Conservation (phyloP, 2,113 vertebrate genomes). For the Leptobrachium leishanense region DNA sequence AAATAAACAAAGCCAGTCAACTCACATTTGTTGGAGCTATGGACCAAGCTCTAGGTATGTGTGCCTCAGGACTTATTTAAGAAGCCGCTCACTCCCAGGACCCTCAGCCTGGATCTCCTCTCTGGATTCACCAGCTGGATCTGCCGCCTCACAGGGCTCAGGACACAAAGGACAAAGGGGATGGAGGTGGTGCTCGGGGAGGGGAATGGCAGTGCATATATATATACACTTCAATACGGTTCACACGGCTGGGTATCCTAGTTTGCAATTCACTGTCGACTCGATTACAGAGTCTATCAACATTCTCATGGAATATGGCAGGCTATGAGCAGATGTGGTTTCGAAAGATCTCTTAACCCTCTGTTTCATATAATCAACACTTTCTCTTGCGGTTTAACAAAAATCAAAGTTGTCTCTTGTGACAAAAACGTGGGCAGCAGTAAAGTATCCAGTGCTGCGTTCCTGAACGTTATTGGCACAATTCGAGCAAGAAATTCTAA, state of each 20-base stretch:
- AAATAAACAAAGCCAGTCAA: no score
- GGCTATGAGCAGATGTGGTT: constrained; percentile 27
- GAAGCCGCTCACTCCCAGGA: no score
- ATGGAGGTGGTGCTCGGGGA: no score
- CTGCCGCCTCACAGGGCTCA: no score
- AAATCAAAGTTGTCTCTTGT: constrained; percentile 22
- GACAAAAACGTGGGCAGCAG: not conserved
- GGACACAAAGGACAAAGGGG: no score
- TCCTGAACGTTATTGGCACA: not conserved
- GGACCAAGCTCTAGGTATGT: no score
- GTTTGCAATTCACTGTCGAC: constrained; percentile 29
- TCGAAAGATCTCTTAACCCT: constrained; percentile 32
- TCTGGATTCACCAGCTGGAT: no score
- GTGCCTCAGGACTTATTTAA: no score
- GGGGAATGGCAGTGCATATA: no score
- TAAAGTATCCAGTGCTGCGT: not conserved
- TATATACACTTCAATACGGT: no score
- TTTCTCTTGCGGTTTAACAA: constrained; percentile 14
- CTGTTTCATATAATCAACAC: constrained; percentile 27
- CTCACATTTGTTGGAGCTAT: no score
- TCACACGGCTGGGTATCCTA: constrained; percentile 1
- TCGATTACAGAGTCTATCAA: constrained; percentile 21
- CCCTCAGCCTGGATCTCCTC: no score
- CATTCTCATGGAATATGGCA: constrained; percentile 35
- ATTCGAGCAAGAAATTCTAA: not conserved